Percentiles rank a stretch among this genome's conserved stretches.
phyloP scores from a whole-genome alignment of 2,888 invertebrate species.

The Pristionchus maxplancki region DNA sequence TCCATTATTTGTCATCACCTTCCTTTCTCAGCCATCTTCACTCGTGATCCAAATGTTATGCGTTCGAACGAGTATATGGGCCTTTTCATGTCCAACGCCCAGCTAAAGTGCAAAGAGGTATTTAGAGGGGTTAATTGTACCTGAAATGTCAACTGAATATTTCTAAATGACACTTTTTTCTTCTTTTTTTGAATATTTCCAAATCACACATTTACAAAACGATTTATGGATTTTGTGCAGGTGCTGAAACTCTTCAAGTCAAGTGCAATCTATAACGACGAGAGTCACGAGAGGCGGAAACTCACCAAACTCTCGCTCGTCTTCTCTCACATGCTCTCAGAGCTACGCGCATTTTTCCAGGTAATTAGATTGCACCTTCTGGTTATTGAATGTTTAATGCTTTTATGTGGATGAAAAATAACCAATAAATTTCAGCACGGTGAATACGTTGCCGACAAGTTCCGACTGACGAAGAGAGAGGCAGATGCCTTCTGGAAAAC shows the following conservation, averaged over 20 bases:
- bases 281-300: constrained; percentile 93
- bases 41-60: constrained; percentile 71
- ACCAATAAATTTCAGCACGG: constrained; percentile 89
- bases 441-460: constrained; percentile 88
- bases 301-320: constrained; percentile 97
- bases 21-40: constrained; percentile 60
- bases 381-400: constrained; percentile 82
- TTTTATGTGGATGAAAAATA: too few relatives aligned
- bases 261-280: constrained; percentile 90
- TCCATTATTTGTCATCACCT: background rate
- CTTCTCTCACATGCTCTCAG: constrained; percentile 99
- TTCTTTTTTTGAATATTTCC: too few relatives aligned
- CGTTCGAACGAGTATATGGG: constrained; percentile 92
- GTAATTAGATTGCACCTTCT: constrained; percentile 88
- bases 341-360: constrained; percentile 81
- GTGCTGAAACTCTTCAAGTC: constrained; percentile 92
- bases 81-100: constrained; percentile 97
- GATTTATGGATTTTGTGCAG: too few relatives aligned
- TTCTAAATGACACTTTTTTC: too few relatives aligned
- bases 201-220: too few relatives aligned
- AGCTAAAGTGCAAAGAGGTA: constrained; percentile 96
- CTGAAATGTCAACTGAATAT: background rate
- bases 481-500: constrained; percentile 98
- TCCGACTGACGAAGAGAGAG: constrained; percentile 96
- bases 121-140: background rate